phyloP scores from a whole-genome alignment of 2,113 vertebrate species.

The Austrofundulus limnaeus region DNA sequence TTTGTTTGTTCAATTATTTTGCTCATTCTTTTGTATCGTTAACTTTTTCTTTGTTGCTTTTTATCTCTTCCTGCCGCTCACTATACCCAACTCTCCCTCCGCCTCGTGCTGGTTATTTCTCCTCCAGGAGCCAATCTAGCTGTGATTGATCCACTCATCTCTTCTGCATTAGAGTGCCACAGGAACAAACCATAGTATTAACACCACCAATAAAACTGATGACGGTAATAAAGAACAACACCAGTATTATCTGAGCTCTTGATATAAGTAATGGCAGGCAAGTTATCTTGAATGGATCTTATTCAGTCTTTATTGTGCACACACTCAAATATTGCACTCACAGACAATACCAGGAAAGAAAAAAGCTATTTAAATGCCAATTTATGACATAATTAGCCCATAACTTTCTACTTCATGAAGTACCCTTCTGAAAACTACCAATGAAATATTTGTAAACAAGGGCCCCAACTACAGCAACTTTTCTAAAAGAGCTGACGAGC shows the following conservation, averaged over 20 bases:
- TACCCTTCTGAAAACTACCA: constrained; percentile 27
- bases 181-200: constrained; percentile 68
- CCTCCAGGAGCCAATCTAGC: constrained; percentile 68
- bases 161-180: constrained; percentile 69
- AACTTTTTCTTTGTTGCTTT: constrained; percentile 18
- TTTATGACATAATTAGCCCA: constrained; percentile 52
- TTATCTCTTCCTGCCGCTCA: constrained; percentile 28
- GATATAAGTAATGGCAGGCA: constrained; percentile 63
- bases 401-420: constrained; percentile 48
- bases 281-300: constrained; percentile 52
- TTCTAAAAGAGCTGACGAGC: constrained; percentile 57
- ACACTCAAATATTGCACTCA: constrained; percentile 14
- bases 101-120: constrained; percentile 50
- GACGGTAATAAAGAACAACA: constrained; percentile 71
- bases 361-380: constrained; percentile 34
- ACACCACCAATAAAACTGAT: constrained; percentile 75
- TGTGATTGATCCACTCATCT: constrained; percentile 77
- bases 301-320: constrained; percentile 18
- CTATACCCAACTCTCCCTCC: constrained; percentile 12
- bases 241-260: constrained; percentile 59
- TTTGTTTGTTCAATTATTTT: constrained; percentile 46
- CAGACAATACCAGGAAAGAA: constrained; percentile 7
- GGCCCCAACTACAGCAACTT: constrained; percentile 32
- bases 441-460: constrained; percentile 45
- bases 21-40: constrained; percentile 37